phyloP scores from a whole-genome alignment of 2,797 vertebrate genomes.

The Rhabdophis nuchalis region DNA sequence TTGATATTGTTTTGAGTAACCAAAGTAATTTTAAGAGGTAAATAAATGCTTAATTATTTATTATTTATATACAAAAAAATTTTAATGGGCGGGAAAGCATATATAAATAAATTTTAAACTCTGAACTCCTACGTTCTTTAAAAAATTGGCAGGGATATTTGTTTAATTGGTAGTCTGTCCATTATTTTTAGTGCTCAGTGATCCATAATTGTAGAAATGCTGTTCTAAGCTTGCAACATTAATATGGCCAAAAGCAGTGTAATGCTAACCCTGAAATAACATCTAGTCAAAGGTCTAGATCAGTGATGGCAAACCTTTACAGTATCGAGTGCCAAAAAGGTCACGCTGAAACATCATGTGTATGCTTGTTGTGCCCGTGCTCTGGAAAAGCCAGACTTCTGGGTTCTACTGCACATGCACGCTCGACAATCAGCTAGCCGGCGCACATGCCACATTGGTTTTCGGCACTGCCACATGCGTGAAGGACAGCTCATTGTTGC shows the following conservation, averaged over 20 bases:
- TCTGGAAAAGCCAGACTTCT: no score
- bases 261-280: background rate
- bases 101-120: background rate
- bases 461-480: no score
- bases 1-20: background rate
- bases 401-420: no score
- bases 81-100: background rate
- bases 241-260: background rate
- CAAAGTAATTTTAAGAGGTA: background rate
- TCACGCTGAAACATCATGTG: no score
- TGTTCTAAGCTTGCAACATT: background rate
- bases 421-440: no score
- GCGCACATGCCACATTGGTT: no score
- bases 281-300: no score
- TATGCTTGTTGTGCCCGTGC: no score
- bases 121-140: background rate
- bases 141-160: background rate
- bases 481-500: no score
- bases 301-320: no score
- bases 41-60: background rate
- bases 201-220: background rate
- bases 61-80: background rate
- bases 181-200: background rate
- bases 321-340: no score
- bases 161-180: background rate